These are phyloP conservation scores for Macaca mulatta DNA, from an alignment of 2,113 vertebrate genomes.

Conservation along the genomic window DNA sequence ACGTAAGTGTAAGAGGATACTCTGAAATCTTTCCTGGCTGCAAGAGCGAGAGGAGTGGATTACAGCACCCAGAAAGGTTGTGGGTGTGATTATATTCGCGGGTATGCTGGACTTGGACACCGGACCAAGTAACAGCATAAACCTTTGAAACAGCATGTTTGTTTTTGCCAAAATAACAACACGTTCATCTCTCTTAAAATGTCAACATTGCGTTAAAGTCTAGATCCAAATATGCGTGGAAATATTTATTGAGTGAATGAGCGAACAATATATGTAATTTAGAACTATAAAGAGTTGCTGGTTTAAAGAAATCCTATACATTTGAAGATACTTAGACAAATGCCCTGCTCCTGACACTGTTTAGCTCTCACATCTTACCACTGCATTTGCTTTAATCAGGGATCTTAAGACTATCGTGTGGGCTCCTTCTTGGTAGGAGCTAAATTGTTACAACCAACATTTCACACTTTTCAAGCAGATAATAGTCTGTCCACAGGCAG, in stretches of 20 bases:
- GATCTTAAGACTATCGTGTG: neutral
- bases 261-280: neutral
- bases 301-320: constrained; percentile 5
- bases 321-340: constrained; percentile 15
- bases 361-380: neutral
- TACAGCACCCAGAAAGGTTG: constrained; percentile 68
- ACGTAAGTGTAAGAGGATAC: constrained; percentile 75
- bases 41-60: constrained; percentile 65
- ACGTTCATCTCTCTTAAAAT: constrained; percentile 47
- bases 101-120: constrained; percentile 48
- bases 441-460: neutral
- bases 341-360: neutral
- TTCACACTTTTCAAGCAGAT: constrained; percentile 9
- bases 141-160: constrained; percentile 25
- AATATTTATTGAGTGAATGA: constrained; percentile 50
- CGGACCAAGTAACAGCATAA: constrained; percentile 65
- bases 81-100: constrained; percentile 58
- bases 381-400: constrained; percentile 2
- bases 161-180: constrained; percentile 52
- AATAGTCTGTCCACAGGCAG: neutral
- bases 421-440: neutral
- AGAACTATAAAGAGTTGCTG: constrained; percentile 13
- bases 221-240: constrained; percentile 42
- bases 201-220: constrained; percentile 41
- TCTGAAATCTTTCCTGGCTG: constrained; percentile 75